phyloP scores from a whole-genome alignment of 1,140 invertebrate species.

The Zaprionus inermis region DNA sequence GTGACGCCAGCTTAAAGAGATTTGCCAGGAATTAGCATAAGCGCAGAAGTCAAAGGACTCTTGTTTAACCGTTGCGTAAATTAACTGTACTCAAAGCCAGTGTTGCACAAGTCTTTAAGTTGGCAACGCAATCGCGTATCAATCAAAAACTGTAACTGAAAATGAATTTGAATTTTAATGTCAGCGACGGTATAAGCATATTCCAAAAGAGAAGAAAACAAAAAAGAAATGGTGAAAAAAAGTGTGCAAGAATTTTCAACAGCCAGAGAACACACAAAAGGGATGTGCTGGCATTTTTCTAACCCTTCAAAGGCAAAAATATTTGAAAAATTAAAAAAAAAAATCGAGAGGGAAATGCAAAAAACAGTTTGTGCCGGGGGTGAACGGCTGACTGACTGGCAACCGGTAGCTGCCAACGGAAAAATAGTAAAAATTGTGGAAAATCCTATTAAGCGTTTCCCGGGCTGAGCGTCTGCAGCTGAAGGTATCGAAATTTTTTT shows the following conservation, averaged over 20 bases:
- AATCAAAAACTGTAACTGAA: slow-evolving; percentile 76
- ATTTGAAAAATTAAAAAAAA: slow-evolving; percentile 73
- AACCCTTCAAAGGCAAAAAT: slow-evolving; percentile 75
- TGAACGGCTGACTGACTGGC: slow-evolving; percentile 41
- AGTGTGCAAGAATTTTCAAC: slow-evolving; percentile 70
- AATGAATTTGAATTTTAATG: slow-evolving; percentile 76
- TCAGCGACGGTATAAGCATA: slow-evolving; percentile 64
- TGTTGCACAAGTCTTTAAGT: slow-evolving; percentile 44
- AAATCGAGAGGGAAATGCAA: slow-evolving; percentile 38
- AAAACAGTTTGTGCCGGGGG: slow-evolving; percentile 28
- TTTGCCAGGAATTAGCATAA: slow-evolving; percentile 42
- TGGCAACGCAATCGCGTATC: slow-evolving; percentile 36
- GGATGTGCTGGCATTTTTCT: slow-evolving; percentile 70
- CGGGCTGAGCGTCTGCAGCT: slow-evolving; percentile 52
- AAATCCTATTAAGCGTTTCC: slow-evolving; percentile 81
- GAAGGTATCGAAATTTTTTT: slow-evolving; percentile 50
- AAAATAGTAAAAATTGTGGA: slow-evolving; percentile 80
- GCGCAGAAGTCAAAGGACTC: slow-evolving; percentile 2
- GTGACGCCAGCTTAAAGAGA: slow-evolving; percentile 50
- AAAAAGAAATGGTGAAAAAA: slow-evolving; percentile 35
- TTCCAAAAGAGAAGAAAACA: slow-evolving; percentile 60
- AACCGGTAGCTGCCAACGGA: slow-evolving; percentile 69
- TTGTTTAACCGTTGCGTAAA: neutral
- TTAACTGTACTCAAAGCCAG: slow-evolving; percentile 12
- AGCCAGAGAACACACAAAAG: slow-evolving; percentile 35